Base-by-base conservation (phyloP, 2,113 vertebrate species). In the Cichladusa arquata region DNA sequence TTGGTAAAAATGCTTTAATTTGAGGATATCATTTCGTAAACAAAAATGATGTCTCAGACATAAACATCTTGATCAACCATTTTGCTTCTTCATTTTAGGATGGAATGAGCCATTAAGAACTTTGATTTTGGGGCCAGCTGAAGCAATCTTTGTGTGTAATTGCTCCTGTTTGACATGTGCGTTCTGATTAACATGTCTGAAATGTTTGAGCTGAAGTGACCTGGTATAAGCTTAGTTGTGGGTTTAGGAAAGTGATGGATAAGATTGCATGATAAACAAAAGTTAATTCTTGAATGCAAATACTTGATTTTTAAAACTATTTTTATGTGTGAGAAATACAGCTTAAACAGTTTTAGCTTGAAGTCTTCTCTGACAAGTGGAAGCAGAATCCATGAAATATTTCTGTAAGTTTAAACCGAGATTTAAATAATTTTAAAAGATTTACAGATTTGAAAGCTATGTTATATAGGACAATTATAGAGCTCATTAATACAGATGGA, bases 401-500 rank as follows among this genome's bases (percentile, higher is more conserved):
- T 86, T 72, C 58, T 76, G 5, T 65, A 65, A 72, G 48, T 95
- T 93, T 85, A 72, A 95, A 91, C 91, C 9, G 1, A 72, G 54
- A 91, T 88, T 87, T 65, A 87, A 95, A 50, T 91, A 50, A 60
- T 90, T 92, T 89, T 72, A 48, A 76, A 91, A 92, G 47, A 71
- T 94, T 87, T 95, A 88, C 74, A 65, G 38, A 45, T 90, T 92
- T 86, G 45, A 94, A 91, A 95, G 61, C 53, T 69, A 3, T 56
- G 34, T 77, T 94, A 38, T 50, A 90, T 36, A 90, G 86, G 47
- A 82, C 62, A 80, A 79, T 95, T 92, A 88, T 23, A 88, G 87
- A 94, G 38, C 74, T 95, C 91, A 91, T 96, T 95, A 94, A 94
- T 88, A 82, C 51, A 85, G 71, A 88, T 85, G 50, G 53, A 70